Evolutionary conservation across 2,113 vertebrate genomes (phyloP), one percentile per base, ranked within the genome.

Genomic region (Pseudopipra pipra): DNA sequence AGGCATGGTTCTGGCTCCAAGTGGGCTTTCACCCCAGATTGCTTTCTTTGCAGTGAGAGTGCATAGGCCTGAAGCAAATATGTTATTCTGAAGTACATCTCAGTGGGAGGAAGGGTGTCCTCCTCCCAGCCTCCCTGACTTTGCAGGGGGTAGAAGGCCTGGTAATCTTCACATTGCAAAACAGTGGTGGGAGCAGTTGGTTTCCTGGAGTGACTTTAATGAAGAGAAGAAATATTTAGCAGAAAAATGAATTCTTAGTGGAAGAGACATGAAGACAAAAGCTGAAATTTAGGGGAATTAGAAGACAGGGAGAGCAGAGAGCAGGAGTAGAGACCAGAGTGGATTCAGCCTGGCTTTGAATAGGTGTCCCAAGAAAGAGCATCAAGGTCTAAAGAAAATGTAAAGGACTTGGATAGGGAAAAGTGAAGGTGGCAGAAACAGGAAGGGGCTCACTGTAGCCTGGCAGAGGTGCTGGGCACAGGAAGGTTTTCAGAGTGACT

Each of bases 131-230:
- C 41, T 51, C 63, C 44, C 14, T 49, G 70, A 9, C 63, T 71
- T 73, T 2, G 2, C 59, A 39, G 91, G 3, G 8, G 25, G 31
- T 43, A 39, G 81, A 46, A 27, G 85, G 67, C 30, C 81, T 83
- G 71, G 39, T 49, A 31, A 39, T 68, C 78, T 76, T 63, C 75
- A 70, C 51, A 11, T 15, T 83, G 87, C 24, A 39, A 28, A 74
- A n/a, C 41, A 43, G 21, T 65, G 74, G 18, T 73, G 67, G 74
- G 67, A 91, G 74, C 37, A 23, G 9, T 66, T 31, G 11, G 43
- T 67, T 83, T 93, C 95, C 90, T 88, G 59, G 67, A 63, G 75
- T 55, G 67, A 47, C 59, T 80, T 85, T 71, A 91, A 80, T 74
- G 75, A 83, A 59, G 72, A 85, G 55, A 74, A 85, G 43, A 63